These are phyloP conservation scores for Papilio dardanus DNA, from an alignment of 1,140 invertebrate genomes.

Conservation along the genomic window DNA sequence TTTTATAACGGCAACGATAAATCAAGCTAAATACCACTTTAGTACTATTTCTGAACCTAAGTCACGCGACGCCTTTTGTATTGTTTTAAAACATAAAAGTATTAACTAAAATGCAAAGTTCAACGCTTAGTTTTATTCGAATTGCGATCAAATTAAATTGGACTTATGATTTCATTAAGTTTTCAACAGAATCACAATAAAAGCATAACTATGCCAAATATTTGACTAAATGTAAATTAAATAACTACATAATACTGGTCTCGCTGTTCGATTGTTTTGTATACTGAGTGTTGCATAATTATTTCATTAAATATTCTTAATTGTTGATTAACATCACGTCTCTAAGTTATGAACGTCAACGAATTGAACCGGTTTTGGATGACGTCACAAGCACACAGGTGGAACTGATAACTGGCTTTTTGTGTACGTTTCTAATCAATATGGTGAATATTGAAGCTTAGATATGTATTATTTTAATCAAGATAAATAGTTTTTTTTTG, in stretches of 20 bases:
- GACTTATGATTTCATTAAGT: background rate
- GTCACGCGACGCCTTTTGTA: conserved; percentile 34
- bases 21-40: conserved; percentile 48
- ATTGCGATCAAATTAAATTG: background rate
- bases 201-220: background rate
- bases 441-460: background rate
- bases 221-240: too few species aligned
- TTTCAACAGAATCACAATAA: too few species aligned
- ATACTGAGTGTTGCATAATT: background rate
- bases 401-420: background rate
- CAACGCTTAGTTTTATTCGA: background rate
- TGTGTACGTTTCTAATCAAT: conserved; percentile 8
- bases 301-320: background rate
- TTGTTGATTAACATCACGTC: conserved; percentile 32
- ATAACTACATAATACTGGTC: background rate
- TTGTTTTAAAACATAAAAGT: conserved; percentile 1
- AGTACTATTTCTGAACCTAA: conserved; percentile 40
- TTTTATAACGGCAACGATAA: conserved; percentile 44
- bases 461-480: conserved; percentile 6
- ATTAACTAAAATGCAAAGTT: conserved; percentile 12
- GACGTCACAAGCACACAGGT: background rate
- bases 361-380: conserved; percentile 24
- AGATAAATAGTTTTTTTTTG: background rate
- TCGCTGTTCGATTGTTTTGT: background rate
- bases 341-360: conserved; percentile 25